Conservation (phyloP, 2,797 vertebrate species). For the Scyliorhinus canicula region DNA sequence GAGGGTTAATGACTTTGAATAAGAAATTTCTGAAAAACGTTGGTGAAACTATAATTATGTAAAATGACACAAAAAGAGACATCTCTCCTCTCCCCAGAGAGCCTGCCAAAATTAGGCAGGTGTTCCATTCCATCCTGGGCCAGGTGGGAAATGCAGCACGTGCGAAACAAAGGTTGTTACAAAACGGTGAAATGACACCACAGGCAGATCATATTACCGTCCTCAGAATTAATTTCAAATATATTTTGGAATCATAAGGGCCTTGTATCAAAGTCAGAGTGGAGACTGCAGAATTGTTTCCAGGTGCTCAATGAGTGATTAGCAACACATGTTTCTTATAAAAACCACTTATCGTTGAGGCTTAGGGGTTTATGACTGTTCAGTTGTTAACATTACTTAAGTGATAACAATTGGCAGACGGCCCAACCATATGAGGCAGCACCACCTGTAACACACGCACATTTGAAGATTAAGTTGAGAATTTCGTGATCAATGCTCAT, state of each 20-base stretch:
- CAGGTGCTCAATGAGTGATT: conserved; percentile 71
- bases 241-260: conserved; percentile 62
- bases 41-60: background rate
- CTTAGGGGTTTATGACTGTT: conserved; percentile 53
- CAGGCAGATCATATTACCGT: background rate
- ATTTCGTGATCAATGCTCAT: background rate
- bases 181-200: background rate
- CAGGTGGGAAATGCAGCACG: background rate
- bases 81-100: background rate
- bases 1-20: background rate
- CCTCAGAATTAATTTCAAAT: conserved; percentile 59
- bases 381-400: conserved; percentile 33
- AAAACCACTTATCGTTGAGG: conserved; percentile 59
- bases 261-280: conserved; percentile 67
- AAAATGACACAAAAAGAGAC: background rate
- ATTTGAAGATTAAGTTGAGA: no score
- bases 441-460: background rate
- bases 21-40: background rate
- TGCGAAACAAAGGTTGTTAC: background rate
- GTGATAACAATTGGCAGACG: background rate
- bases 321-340: conserved; percentile 78
- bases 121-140: background rate
- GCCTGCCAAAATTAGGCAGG: background rate
- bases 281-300: conserved; percentile 85
- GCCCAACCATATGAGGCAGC: background rate